A percentile compares a stretch with the other conserved stretches of the same genome.
Conservation (phyloP, 2,113 vertebrate genomes). For the Pomatostomus ruficeps region DNA sequence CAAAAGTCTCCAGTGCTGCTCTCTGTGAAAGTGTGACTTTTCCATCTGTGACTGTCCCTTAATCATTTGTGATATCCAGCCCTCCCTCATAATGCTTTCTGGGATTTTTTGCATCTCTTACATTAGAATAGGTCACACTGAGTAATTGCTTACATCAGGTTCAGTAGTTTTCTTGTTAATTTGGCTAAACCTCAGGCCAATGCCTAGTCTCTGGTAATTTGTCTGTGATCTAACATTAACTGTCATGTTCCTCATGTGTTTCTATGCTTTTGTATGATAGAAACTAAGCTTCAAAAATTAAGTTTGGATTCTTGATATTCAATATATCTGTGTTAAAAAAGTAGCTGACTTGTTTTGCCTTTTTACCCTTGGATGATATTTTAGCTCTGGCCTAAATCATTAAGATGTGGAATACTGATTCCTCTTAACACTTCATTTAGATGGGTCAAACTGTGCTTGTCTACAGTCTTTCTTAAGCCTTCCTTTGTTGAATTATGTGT, state of each 20-base stretch:
- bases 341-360: fast-evolving
- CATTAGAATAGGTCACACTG: fast-evolving
- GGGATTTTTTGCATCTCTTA: neutral
- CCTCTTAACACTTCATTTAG: neutral
- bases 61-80: neutral
- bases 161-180: neutral
- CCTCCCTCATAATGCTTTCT: neutral
- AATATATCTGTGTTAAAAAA: neutral
- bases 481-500: neutral
- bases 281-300: neutral
- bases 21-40: neutral
- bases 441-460: neutral
- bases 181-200: neutral
- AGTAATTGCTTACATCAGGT: neutral
- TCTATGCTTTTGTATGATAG: neutral
- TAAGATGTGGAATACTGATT: neutral
- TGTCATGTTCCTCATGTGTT: fast-evolving
- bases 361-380: neutral
- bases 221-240: too few relatives aligned
- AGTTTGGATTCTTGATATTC: neutral
- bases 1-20: neutral
- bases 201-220: neutral
- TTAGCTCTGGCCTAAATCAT: neutral
- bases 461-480: neutral
- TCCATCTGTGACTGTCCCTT: neutral